Conservation (phyloP, 1,140 invertebrate genomes). For the Phthorimaea operculella region DNA sequence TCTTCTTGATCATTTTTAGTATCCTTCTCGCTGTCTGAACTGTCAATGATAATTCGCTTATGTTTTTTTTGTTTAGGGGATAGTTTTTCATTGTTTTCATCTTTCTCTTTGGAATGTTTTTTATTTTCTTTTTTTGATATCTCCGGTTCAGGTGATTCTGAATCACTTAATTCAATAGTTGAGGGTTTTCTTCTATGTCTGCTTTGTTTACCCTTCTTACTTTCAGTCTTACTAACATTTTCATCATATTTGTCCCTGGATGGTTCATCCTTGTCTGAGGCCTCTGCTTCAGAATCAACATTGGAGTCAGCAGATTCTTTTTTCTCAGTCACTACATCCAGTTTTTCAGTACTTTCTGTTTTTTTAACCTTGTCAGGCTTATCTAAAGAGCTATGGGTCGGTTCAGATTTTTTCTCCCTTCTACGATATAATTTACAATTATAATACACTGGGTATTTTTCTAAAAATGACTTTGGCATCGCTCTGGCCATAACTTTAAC, state of each 20-base stretch:
- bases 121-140: not conserved
- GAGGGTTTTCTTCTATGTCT: too few relatives aligned
- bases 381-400: too few relatives aligned
- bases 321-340: not conserved
- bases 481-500: conserved; percentile 35
- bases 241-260: not conserved
- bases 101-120: conserved; percentile 1
- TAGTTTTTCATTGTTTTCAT: not conserved
- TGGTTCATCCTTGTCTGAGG: not conserved
- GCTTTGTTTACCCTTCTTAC: not conserved
- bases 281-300: not conserved
- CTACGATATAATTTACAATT: conserved; percentile 37
- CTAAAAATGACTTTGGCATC: conserved; percentile 31
- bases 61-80: conserved; percentile 10
- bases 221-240: not conserved
- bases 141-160: not conserved
- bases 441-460: conserved; percentile 49
- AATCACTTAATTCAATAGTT: too few relatives aligned
- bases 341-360: not conserved
- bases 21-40: conserved; percentile 21
- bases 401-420: conserved; percentile 15
- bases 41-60: conserved; percentile 22
- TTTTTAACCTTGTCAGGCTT: not conserved
- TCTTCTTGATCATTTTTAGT: not conserved
- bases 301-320: not conserved